A percentile compares a stretch with the other conserved stretches of the same genome.
Conservation (phyloP, 2,888 invertebrate genomes). For the Monochamus alternatus region DNA sequence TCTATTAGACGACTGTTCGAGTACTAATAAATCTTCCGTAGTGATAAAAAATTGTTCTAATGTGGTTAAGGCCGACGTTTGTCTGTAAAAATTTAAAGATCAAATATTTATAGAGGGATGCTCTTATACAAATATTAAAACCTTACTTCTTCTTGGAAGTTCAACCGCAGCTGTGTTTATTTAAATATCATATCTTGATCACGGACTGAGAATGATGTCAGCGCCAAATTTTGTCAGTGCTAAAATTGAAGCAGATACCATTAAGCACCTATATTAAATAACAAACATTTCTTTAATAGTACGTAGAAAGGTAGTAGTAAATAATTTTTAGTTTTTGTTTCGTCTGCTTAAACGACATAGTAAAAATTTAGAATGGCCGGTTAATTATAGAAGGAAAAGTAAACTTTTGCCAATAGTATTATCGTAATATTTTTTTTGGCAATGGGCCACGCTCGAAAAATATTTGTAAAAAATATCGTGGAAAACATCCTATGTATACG, state of each 20-base stretch:
- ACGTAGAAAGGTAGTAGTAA: conserved; percentile 18
- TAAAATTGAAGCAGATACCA: background rate
- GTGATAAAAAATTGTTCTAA: too few species aligned
- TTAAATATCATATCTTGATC: background rate
- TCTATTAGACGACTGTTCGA: too few species aligned
- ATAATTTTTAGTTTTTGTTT: conserved; percentile 40
- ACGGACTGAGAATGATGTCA: background rate
- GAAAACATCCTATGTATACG: conserved; percentile 34
- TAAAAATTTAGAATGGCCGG: conserved; percentile 48
- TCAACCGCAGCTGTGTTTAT: conserved; percentile 2
- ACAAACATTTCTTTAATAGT: conserved; percentile 17
- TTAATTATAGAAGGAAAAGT: conserved; percentile 50
- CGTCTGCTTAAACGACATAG: conserved; percentile 33
- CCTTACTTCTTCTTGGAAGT: background rate
- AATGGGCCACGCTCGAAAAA: conserved; percentile 3
- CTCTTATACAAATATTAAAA: too few species aligned
- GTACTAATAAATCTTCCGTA: too few species aligned
- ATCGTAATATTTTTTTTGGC: conserved; percentile 46
- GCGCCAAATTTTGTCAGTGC: background rate
- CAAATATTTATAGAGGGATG: too few species aligned
- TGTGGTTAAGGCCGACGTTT: too few species aligned
- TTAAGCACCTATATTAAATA: conserved; percentile 28
- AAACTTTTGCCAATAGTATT: conserved; percentile 54
- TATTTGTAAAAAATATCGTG: conserved; percentile 29
- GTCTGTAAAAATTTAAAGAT: too few species aligned